Conservation (phyloP, 2,797 vertebrate genomes). For the Phylloscopus collybita region DNA sequence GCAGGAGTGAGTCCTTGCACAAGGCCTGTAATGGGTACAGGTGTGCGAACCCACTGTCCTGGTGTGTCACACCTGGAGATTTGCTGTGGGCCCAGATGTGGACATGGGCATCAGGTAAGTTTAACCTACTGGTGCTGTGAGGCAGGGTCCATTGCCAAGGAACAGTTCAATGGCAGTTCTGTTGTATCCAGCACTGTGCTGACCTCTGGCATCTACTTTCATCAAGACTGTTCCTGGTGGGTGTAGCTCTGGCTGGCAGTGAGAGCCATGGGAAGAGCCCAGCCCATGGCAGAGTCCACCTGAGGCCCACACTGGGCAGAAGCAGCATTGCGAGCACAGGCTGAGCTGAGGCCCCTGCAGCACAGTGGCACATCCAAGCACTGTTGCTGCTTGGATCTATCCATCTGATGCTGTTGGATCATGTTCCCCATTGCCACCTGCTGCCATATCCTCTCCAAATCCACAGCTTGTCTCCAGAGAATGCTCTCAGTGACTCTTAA, state of each 20-base stretch:
- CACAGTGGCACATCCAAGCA: background rate
- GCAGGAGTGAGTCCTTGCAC: background rate
- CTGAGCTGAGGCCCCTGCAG: background rate
- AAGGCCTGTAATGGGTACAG: background rate
- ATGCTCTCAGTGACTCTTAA: background rate
- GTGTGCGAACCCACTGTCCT: background rate
- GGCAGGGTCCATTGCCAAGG: background rate
- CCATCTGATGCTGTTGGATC: background rate
- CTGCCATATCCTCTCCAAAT: background rate
- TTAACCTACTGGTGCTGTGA: background rate
- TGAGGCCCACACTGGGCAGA: background rate
- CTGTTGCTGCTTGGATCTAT: background rate
- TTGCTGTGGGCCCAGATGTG: background rate
- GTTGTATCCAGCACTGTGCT: background rate
- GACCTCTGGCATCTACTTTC: background rate
- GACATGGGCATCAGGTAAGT: background rate
- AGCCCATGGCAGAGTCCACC: background rate
- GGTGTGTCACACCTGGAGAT: background rate
- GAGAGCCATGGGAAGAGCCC: background rate
- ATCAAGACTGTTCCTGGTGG: background rate
- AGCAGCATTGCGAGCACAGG: fast-evolving
- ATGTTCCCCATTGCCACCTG: background rate
- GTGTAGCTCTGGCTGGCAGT: background rate
- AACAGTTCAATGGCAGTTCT: background rate
- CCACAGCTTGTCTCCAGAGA: background rate